Conservation (phyloP, 2,888 invertebrate genomes). For the Nomada fucata region DNA sequence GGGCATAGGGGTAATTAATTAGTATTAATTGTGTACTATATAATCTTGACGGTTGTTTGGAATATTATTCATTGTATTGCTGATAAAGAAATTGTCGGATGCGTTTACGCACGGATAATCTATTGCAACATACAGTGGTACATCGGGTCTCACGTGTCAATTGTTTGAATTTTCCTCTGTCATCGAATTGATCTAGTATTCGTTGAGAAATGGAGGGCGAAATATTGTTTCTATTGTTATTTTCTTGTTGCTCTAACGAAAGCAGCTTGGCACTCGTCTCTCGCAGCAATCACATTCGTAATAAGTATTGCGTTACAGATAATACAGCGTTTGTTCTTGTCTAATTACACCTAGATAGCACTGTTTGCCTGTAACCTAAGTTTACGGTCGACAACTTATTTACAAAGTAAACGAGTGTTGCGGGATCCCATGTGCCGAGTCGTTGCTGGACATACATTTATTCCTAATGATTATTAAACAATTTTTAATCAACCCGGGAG, state of each 20-base stretch:
- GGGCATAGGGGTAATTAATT: too few species aligned
- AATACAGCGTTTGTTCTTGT: slow-evolving; percentile 55
- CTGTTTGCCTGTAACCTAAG: slow-evolving; percentile 46
- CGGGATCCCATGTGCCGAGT: slow-evolving; percentile 4
- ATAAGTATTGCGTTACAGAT: slow-evolving; percentile 63
- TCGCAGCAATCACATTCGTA: slow-evolving; percentile 52
- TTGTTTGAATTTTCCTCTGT: too few species aligned
- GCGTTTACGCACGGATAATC: too few species aligned
- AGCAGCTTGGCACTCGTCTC: slow-evolving; percentile 17
- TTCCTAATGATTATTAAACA: background rate
- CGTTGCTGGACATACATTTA: background rate
- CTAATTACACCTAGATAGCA: slow-evolving; percentile 70
- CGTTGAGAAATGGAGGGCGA: background rate
- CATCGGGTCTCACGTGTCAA: too few species aligned
- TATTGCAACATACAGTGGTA: too few species aligned
- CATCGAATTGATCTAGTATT: background rate
- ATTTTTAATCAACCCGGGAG: background rate
- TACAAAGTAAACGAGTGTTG: slow-evolving; percentile 41
- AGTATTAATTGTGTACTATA: too few species aligned
- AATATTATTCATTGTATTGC: too few species aligned
- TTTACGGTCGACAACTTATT: slow-evolving; percentile 53
- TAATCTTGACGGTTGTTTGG: too few species aligned
- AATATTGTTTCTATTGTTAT: too few species aligned
- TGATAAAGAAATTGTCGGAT: too few species aligned
- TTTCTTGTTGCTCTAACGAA: background rate